Conservation (phyloP, 2,797 vertebrate genomes). For the Esox masquinongy region DNA sequence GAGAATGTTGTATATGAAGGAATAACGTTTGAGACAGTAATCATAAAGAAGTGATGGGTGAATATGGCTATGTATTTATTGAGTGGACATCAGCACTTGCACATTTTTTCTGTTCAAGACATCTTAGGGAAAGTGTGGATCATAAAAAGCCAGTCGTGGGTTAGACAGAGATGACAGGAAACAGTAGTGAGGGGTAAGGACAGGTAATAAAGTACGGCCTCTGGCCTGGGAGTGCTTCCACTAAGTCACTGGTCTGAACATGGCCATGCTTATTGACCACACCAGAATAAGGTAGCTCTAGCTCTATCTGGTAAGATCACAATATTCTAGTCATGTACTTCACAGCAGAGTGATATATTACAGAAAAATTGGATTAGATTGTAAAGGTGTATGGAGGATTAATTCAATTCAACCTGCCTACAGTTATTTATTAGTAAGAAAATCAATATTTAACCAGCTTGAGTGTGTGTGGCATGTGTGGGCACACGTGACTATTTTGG, state of each 20-base stretch:
- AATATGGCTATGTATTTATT: no score
- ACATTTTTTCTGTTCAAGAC: no score
- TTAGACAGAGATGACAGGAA: no score
- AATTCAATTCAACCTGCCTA: constrained; percentile 44
- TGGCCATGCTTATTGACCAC: not conserved
- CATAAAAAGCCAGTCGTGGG: no score
- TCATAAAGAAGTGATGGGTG: not conserved
- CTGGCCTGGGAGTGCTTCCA: no score
- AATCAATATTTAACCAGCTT: constrained; percentile 33
- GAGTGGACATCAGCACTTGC: no score
- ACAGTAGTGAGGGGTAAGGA: no score
- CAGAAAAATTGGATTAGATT: constrained; percentile 29
- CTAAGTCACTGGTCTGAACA: not conserved
- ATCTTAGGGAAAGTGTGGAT: no score
- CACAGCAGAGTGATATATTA: constrained; percentile 19
- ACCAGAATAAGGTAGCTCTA: not conserved
- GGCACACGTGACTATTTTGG: constrained; percentile 42
- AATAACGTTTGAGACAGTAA: not conserved
- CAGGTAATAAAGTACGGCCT: no score
- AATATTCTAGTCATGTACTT: not conserved
- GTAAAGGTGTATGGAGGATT: constrained; percentile 37
- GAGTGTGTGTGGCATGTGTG: constrained; percentile 1
- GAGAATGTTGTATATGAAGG: not conserved
- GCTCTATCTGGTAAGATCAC: not conserved
- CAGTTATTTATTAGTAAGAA: constrained; percentile 59